Evolutionary conservation across 2,113 vertebrate species (phyloP), one percentile per base, ranked within the genome.

Genomic region (Mellivora capensis): DNA sequence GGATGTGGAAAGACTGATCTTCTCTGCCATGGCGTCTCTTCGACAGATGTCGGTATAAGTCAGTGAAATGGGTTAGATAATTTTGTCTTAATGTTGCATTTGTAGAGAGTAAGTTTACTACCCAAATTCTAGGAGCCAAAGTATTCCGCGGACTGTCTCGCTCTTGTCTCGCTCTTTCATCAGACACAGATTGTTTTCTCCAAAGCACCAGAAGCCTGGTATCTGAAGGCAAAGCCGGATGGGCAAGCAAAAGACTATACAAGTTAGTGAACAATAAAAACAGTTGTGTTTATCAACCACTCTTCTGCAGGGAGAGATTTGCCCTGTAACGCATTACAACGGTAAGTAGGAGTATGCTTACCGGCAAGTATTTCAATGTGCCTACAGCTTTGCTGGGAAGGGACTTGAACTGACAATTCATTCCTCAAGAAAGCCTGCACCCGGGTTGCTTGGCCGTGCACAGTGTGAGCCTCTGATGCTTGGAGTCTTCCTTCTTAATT

Each of bases 131-230:
- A 62, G 52, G 9, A 80, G 20, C 29, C 42, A 17, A 27, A 71
- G 61, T 18, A 52, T 42, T 17, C 79, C 20, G 3, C 1, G 6
- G 52, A 42, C 42, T 39, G n/a, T 61, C 62, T 34, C 6, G 0
- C 15, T 62, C 27, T 27, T 18, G 17, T 18, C 52, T 54, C 52
- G 52, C 52, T 52, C 52, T 54, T 96, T 57, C 64, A 82, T 64
- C 23, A 67, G 39, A 34, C 42, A 27, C 18, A 25, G 64, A 27
- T 25, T 29, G 7, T 69, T 69, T 61, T 11, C 52, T 52, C 74
- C 54, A 6, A 13, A 39, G 4, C 21, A n/a, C 83, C 82, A 61
- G 74, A 64, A 52, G n/a, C 52, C n/a, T 96, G 54, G 64, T 44
- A 54, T 81, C 71, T 25, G 52, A 85, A 84, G 61, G 61, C 21